Evolutionary conservation across 2,888 invertebrate genomes (phyloP).

Genomic region (Hemistola chrysoprasaria): DNA sequence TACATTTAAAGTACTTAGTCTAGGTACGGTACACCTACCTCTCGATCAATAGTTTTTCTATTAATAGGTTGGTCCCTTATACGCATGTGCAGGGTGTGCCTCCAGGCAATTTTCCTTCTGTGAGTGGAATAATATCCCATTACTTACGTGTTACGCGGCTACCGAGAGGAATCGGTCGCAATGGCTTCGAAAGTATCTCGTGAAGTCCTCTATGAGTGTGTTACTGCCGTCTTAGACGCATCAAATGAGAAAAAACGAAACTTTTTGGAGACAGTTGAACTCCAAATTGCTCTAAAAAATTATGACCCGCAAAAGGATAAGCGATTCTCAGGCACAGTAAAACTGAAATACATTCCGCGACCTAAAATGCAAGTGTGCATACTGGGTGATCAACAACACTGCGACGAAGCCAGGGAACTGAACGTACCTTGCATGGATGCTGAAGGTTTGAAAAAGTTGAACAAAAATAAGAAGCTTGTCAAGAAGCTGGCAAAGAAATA

Average conservation of each 20-base stretch:
- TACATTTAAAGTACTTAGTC: too few relatives aligned
- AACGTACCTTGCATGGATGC: conserved; percentile 97
- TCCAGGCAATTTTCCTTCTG: too few relatives aligned
- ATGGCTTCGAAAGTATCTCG: conserved; percentile 5
- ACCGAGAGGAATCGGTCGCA: neutral
- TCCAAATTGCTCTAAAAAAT: conserved; percentile 6
- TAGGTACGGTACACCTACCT: too few relatives aligned
- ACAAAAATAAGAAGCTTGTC: conserved; percentile 99
- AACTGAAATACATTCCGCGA: conserved; percentile 88
- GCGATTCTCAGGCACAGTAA: conserved; percentile 4
- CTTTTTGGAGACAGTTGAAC: conserved; percentile 4
- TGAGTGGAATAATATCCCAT: too few relatives aligned
- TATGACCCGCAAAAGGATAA: conserved; percentile 11
- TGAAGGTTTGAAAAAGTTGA: conserved; percentile 97
- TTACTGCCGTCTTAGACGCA: neutral
- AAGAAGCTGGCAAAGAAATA: conserved; percentile 86
- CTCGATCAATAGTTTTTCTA: too few relatives aligned
- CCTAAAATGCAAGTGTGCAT: conserved; percentile 99
- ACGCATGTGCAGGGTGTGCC: too few relatives aligned
- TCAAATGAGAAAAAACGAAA: conserved; percentile 4
- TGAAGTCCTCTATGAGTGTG: conserved; percentile 3
- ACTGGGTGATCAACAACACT: conserved; percentile 98
- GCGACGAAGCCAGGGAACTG: conserved; percentile 96
- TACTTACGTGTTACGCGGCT: too few relatives aligned
- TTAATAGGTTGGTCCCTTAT: too few relatives aligned